phyloP scores from a whole-genome alignment of 2,797 vertebrate species.

The Lacerta bilineata region DNA sequence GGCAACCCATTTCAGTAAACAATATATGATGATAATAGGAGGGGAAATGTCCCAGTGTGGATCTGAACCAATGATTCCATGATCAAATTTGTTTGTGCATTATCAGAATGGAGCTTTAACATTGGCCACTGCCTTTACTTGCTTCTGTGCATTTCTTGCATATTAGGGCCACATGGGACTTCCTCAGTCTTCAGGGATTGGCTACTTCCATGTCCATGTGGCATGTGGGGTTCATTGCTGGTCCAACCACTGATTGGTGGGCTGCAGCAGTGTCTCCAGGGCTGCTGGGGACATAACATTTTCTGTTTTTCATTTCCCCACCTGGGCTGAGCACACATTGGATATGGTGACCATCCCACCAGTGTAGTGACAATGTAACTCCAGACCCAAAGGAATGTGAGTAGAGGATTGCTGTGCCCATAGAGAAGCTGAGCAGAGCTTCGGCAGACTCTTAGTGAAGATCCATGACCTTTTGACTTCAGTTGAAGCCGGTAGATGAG shows the following conservation, averaged over 20 bases:
- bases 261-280: neutral
- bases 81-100: neutral
- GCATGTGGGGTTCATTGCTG: neutral
- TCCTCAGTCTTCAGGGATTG: neutral
- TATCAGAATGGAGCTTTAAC: neutral
- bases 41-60: neutral
- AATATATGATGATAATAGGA: neutral
- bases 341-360: neutral
- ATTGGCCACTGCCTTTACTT: neutral
- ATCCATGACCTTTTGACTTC: neutral
- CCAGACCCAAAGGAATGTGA: neutral
- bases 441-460: neutral
- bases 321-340: neutral
- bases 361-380: neutral
- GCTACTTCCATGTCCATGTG: neutral
- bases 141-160: neutral
- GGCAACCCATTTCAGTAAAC: conserved; percentile 1
- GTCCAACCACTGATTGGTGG: neutral
- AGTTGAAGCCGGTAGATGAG: neutral
- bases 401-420: neutral
- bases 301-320: neutral
- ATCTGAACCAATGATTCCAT: neutral
- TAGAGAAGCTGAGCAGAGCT: neutral
- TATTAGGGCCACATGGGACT: neutral
- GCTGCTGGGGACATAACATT: neutral